Conservation (phyloP, 2,888 invertebrate genomes). For the Plusia festucae region DNA sequence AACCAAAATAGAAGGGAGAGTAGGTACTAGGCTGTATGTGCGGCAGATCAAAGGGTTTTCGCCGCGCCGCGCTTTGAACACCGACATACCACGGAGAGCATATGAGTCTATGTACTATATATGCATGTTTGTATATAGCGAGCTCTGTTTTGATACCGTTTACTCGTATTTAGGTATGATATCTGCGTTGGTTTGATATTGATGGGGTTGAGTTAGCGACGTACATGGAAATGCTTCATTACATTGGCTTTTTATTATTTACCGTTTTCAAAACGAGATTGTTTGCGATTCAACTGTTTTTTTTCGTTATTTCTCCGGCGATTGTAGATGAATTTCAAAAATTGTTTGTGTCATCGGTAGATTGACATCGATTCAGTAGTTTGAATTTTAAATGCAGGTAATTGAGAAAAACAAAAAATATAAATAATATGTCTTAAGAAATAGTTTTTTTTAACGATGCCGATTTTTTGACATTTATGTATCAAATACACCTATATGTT, state of each 20-base stretch:
- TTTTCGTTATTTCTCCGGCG: too few species aligned
- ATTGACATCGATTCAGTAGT: too few species aligned
- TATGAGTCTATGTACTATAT: constrained; percentile 41
- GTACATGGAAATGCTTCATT: not conserved
- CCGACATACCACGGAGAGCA: constrained; percentile 64
- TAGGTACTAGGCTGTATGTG: constrained; percentile 65
- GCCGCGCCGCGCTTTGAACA: constrained; percentile 74
- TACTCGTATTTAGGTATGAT: constrained; percentile 51
- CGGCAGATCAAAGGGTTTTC: constrained; percentile 78
- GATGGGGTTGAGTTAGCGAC: not conserved
- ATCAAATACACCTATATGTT: too few species aligned
- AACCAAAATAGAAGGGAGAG: constrained; percentile 80
- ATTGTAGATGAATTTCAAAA: too few species aligned
- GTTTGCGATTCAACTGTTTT: too few species aligned
- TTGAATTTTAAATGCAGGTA: too few species aligned
- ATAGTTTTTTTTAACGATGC: too few species aligned
- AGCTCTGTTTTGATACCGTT: constrained; percentile 55
- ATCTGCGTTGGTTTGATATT: constrained; percentile 15
- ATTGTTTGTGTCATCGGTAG: too few species aligned
- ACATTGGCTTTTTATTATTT: not conserved
- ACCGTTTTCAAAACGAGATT: too few species aligned
- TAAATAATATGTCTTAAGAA: too few species aligned
- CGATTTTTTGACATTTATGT: too few species aligned
- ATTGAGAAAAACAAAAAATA: too few species aligned
- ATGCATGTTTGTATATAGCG: constrained; percentile 35